Conservation (phyloP, 2,113 vertebrate species). For the Cavia aperea region DNA sequence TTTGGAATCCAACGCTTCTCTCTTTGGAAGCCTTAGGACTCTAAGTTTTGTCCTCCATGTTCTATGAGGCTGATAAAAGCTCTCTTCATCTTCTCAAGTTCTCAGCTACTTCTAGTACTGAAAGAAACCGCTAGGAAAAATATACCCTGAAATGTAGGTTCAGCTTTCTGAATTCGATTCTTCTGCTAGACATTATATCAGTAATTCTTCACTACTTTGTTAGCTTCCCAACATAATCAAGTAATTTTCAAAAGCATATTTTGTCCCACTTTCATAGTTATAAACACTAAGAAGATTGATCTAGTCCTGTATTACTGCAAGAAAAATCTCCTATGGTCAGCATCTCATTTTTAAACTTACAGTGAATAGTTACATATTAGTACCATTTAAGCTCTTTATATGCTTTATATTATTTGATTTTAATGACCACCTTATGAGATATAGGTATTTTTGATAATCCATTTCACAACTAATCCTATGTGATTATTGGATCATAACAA, state of each 20-base stretch:
- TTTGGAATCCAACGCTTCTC: background rate
- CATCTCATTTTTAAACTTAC: background rate
- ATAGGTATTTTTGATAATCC: background rate
- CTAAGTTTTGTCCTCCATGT: background rate
- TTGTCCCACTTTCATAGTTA: background rate
- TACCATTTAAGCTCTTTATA: background rate
- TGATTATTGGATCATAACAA: conserved; percentile 11
- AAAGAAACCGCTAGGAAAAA: background rate
- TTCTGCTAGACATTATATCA: background rate
- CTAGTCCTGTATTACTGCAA: background rate
- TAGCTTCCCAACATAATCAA: background rate
- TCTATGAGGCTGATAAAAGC: background rate
- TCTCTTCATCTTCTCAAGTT: background rate
- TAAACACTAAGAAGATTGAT: background rate
- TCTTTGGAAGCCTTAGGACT: background rate
- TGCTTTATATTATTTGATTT: background rate
- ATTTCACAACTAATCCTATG: background rate
- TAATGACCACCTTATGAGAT: background rate
- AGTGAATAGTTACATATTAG: background rate
- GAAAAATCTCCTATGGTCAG: background rate
- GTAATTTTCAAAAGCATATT: background rate
- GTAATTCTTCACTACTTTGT: background rate
- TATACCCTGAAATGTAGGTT: background rate
- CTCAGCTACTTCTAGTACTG: conserved; percentile 1
- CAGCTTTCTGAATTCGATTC: background rate